These are phyloP conservation scores for Garra rufa DNA, from an alignment of 2,113 vertebrate species.

Conservation along the genomic window DNA sequence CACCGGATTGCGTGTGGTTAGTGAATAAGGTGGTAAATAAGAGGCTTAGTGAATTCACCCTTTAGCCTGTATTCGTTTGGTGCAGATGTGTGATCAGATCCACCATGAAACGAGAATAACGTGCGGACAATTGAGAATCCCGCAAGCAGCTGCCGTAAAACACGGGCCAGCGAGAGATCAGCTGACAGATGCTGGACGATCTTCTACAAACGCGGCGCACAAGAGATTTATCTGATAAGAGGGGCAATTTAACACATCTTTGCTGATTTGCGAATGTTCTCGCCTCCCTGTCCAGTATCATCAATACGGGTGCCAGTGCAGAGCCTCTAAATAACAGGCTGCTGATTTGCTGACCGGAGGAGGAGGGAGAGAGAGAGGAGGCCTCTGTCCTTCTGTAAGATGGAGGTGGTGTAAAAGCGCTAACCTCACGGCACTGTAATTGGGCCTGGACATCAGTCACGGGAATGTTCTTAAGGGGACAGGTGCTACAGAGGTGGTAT, in stretches of 20 bases:
- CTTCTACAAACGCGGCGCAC: slow-evolving; percentile 33
- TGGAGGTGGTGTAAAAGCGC: slow-evolving; percentile 38
- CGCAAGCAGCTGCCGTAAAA: slow-evolving; percentile 57
- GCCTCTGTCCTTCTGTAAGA: slow-evolving; percentile 52
- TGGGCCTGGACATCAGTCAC: slow-evolving; percentile 37
- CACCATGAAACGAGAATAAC: background rate
- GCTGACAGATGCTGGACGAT: background rate
- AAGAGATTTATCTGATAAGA: slow-evolving; percentile 71
- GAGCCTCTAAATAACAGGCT: slow-evolving; percentile 61
- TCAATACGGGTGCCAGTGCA: slow-evolving; percentile 67
- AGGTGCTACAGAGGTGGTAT: slow-evolving; percentile 23
- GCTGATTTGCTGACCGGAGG: slow-evolving; percentile 46
- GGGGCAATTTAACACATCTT: slow-evolving; percentile 67
- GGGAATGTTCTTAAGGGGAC: slow-evolving; percentile 38
- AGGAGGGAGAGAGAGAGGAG: slow-evolving; percentile 22
- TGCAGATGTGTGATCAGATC: background rate
- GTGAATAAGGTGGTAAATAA: background rate
- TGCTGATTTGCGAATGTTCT: slow-evolving; percentile 71
- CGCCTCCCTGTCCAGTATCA: slow-evolving; percentile 66
- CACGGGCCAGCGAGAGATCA: slow-evolving; percentile 22
- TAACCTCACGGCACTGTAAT: slow-evolving; percentile 46
- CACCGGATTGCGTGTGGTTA: background rate
- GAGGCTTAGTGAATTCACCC: background rate
- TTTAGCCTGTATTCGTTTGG: background rate
- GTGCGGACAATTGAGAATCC: slow-evolving; percentile 28